phyloP scores from a whole-genome alignment of 1,140 invertebrate species.

The Amyelois transitella region DNA sequence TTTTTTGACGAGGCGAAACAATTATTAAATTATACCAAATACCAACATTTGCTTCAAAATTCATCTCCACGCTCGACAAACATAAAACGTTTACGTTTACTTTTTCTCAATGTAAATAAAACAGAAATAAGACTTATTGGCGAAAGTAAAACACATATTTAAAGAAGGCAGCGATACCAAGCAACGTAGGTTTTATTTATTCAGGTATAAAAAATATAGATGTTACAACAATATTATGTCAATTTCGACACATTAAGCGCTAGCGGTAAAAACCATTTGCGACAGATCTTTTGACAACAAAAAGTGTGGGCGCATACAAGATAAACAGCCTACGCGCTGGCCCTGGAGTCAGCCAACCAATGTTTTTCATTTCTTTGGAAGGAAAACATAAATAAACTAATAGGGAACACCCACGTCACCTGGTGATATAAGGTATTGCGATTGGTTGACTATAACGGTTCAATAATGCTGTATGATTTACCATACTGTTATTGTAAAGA shows the following conservation, averaged over 20 bases:
- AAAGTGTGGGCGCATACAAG: conserved; percentile 2
- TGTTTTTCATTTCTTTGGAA: background rate
- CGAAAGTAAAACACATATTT: background rate
- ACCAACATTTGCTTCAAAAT: background rate
- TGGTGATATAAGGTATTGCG: background rate
- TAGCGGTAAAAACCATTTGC: background rate
- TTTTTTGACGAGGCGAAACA: background rate
- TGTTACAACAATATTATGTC: conserved; percentile 4
- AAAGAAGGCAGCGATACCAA: background rate
- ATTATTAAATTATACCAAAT: background rate
- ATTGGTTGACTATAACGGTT: conserved; percentile 19
- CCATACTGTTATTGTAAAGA: background rate
- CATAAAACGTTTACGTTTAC: background rate
- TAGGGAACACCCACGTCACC: background rate
- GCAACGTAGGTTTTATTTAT: background rate
- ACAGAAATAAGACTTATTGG: background rate
- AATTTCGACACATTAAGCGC: conserved; percentile 5
- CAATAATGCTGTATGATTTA: conserved; percentile 14
- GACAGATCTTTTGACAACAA: background rate
- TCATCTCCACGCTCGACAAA: background rate
- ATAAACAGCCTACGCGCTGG: conserved; percentile 13
- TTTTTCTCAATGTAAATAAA: background rate
- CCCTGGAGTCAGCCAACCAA: conserved; percentile 5
- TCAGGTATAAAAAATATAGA: background rate
- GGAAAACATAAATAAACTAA: background rate